A percentile compares a stretch with the other conserved stretches of the same genome.
Conservation (phyloP, 2,113 vertebrate genomes). For the Camelus dromedarius region DNA sequence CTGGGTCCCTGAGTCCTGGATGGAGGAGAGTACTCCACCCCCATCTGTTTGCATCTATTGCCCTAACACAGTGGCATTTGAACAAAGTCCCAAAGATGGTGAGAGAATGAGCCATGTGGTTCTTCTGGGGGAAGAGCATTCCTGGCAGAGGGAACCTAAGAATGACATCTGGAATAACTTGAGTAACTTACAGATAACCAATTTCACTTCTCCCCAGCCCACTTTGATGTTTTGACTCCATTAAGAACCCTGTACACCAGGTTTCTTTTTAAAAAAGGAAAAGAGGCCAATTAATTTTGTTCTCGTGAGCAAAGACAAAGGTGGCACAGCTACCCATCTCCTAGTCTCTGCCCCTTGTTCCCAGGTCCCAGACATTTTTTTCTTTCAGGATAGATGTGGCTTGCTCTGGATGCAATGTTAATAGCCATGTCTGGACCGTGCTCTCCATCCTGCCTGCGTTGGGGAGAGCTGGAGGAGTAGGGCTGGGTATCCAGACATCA, state of each 20-base stretch:
- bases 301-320: not conserved
- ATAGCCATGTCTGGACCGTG: not conserved
- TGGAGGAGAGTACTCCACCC: not conserved
- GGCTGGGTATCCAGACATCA: not conserved
- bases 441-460: not conserved
- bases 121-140: not conserved
- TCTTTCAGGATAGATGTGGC: not conserved
- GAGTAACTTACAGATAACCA: not conserved
- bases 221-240: constrained; percentile 11
- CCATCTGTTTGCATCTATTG: not conserved
- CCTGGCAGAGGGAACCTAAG: not conserved
- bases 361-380: not conserved
- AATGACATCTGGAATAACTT: not conserved
- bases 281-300: not conserved
- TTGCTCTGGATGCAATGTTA: not conserved
- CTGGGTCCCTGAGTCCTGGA: not conserved
- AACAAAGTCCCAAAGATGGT: not conserved
- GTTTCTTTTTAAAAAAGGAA: not conserved
- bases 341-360: not conserved
- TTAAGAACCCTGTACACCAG: not conserved
- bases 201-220: not conserved
- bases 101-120: not conserved
- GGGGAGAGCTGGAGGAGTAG: not conserved
- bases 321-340: not conserved
- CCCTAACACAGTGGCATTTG: constrained; percentile 10